A percentile compares a stretch with the other conserved stretches of the same genome.
Conservation (phyloP, 1,140 invertebrate genomes). For the Bombus fervidus region DNA sequence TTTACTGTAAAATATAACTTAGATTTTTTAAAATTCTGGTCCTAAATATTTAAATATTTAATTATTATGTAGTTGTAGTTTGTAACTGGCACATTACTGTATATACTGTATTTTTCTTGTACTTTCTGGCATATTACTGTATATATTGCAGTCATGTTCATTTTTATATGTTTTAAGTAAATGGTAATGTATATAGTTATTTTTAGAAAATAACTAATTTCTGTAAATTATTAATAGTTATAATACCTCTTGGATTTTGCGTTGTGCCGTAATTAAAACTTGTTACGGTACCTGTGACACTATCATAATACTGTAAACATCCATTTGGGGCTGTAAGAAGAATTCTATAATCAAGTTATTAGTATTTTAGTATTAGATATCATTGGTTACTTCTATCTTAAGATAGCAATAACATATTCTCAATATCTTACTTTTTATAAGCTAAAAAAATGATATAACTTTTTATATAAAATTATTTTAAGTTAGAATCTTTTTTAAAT, state of each 20-base stretch:
- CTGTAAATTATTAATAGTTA: not conserved
- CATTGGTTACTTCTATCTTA: not conserved
- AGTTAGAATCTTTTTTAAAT: no score
- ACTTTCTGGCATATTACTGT: no score
- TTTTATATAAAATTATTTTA: not conserved
- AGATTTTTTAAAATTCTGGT: not conserved
- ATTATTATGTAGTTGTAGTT: not conserved
- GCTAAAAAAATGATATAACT: not conserved
- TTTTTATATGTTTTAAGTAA: not conserved
- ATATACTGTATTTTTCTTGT: no score
- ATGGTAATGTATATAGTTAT: no score
- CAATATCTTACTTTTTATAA: not conserved
- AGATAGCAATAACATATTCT: not conserved
- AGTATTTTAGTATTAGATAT: not conserved
- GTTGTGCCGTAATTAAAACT: slow-evolving; percentile 90
- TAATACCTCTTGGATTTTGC: slow-evolving; percentile 80
- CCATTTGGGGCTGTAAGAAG: slow-evolving; percentile 87
- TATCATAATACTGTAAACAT: slow-evolving; percentile 90
- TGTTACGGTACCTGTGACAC: slow-evolving; percentile 85
- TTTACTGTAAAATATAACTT: not conserved
- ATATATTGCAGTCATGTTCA: not conserved
- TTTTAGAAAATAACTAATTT: no score
- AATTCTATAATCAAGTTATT: not conserved
- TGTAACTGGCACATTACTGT: no score
- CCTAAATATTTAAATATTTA: not conserved